Conservation (phyloP, 2,888 invertebrate species). For the Drosophila neotestacea region DNA sequence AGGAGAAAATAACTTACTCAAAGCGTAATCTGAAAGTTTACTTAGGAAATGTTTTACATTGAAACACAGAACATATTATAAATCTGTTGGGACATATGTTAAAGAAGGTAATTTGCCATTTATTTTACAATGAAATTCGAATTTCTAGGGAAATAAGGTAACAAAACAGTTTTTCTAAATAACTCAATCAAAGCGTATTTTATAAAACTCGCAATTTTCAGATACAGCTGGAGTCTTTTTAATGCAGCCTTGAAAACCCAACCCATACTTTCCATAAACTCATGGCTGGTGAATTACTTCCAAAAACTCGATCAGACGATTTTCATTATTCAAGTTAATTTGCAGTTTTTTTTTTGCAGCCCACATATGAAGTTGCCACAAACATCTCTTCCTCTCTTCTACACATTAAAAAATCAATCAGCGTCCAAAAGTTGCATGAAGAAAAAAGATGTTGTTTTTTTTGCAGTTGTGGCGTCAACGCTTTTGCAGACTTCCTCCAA, state of each 20-base stretch:
- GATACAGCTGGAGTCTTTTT: neutral
- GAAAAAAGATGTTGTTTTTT: conserved; percentile 8
- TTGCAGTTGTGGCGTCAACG: conserved; percentile 58
- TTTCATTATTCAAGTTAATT: conserved; percentile 54
- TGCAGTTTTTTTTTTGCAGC: conserved; percentile 45
- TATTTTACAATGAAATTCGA: no score
- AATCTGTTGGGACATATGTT: no score
- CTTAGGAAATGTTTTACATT: no score
- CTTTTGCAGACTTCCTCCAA: conserved; percentile 60
- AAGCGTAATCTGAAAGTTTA: no score
- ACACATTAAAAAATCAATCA: conserved; percentile 71
- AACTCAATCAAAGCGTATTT: neutral
- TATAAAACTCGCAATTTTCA: neutral
- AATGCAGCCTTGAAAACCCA: neutral
- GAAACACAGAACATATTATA: no score
- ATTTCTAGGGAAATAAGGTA: no score
- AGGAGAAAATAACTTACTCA: no score
- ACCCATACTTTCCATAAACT: neutral
- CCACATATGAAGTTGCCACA: conserved; percentile 47
- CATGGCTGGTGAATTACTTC: neutral
- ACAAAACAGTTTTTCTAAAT: no score
- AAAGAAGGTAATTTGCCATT: no score
- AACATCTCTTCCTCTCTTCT: neutral
- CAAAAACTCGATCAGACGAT: conserved; percentile 30
- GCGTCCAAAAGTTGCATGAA: conserved; percentile 54